These are phyloP conservation scores for Brenthis daphne DNA, from an alignment of 2,888 invertebrate species.

Conservation along the genomic window DNA sequence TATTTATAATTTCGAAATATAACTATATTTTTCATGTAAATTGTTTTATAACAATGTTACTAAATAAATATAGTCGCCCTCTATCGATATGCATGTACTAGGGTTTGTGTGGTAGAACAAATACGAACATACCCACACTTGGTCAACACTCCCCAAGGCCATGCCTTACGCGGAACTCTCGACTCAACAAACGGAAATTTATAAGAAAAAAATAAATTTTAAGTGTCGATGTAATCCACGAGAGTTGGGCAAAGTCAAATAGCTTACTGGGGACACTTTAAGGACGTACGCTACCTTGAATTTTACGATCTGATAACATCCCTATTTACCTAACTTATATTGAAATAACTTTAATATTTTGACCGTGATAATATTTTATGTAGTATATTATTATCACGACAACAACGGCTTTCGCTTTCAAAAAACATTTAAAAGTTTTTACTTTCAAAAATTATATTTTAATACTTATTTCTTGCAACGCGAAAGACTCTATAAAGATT, in stretches of 20 bases:
- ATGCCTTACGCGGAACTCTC: conserved; percentile 66
- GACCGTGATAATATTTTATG: conserved; percentile 19
- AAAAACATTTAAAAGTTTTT: conserved; percentile 9
- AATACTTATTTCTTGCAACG: background rate
- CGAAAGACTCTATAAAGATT: background rate
- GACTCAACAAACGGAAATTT: conserved; percentile 48
- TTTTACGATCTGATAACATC: conserved; percentile 47
- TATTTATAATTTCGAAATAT: too few relatives aligned
- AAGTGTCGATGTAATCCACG: conserved; percentile 38
- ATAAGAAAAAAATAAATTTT: conserved; percentile 40
- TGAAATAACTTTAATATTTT: conserved; percentile 25
- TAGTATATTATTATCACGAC: conserved; percentile 15
- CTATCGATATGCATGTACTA: background rate
- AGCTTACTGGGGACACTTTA: conserved; percentile 60
- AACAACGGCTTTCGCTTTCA: conserved; percentile 19
- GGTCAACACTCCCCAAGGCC: conserved; percentile 69
- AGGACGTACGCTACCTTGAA: conserved; percentile 52
- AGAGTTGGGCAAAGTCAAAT: conserved; percentile 63
- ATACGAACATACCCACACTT: conserved; percentile 22
- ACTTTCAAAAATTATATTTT: conserved; percentile 16
- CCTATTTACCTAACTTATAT: conserved; percentile 42
- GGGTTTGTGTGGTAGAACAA: conserved; percentile 20
- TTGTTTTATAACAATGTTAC: background rate
- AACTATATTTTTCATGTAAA: too few relatives aligned
- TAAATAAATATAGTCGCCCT: background rate